Conservation (phyloP, 2,888 invertebrate species). For the Drosophila cracens region DNA sequence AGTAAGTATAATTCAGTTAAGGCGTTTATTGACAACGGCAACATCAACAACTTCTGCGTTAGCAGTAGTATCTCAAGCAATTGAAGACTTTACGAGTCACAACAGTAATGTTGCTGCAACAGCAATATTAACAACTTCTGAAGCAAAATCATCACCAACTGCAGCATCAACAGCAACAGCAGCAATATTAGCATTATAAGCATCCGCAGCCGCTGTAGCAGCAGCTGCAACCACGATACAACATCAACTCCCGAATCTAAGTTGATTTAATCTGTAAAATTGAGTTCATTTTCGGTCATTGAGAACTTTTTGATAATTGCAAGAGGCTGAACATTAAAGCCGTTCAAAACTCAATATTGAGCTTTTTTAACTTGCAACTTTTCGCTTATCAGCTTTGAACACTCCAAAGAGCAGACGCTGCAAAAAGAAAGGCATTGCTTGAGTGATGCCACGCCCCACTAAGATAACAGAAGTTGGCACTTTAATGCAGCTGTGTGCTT, state of each 20-base stretch:
- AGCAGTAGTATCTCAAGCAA: background rate
- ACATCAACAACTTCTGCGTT: background rate
- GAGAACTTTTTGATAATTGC: conserved; percentile 26
- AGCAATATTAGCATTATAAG: background rate
- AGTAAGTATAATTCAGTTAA: background rate
- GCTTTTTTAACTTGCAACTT: background rate
- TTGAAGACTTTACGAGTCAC: background rate
- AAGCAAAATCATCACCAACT: background rate
- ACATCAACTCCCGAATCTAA: background rate
- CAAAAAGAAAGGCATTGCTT: background rate
- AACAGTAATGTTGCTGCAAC: conserved; percentile 2
- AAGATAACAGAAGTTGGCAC: conserved; percentile 32
- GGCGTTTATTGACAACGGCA: background rate
- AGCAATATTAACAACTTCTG: background rate
- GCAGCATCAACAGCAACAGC: background rate
- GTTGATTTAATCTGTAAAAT: conserved; percentile 25
- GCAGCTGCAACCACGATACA: background rate
- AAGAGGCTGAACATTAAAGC: conserved; percentile 28
- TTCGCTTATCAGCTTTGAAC: background rate
- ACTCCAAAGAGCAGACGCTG: background rate
- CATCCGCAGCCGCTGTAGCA: background rate
- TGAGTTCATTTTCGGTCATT: conserved; percentile 6
- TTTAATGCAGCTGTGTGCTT: conserved; percentile 38
- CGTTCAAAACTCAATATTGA: conserved; percentile 31
- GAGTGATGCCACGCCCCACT: background rate